phyloP scores from a whole-genome alignment of 2,797 vertebrate species.

The Micromesistius poutassou region DNA sequence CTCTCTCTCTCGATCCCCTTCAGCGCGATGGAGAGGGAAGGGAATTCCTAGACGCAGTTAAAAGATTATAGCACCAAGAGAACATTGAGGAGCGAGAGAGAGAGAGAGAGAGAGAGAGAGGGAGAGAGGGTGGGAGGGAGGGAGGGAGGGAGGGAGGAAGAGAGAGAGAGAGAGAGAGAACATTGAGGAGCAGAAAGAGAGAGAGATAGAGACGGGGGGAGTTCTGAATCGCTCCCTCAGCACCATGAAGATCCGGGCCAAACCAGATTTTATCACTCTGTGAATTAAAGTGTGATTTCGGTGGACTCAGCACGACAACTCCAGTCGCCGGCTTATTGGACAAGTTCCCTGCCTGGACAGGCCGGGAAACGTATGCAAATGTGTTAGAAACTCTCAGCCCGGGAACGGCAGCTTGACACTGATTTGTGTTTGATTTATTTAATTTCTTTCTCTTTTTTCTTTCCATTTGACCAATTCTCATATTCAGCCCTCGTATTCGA shows the following conservation, averaged over 20 bases:
- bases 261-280: constrained; percentile 70
- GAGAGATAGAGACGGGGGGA: background rate
- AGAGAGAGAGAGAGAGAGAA: background rate
- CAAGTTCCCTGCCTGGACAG: constrained; percentile 59
- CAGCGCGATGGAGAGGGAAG: constrained; percentile 28
- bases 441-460: constrained; percentile 61
- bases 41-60: constrained; percentile 56
- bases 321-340: constrained; percentile 40
- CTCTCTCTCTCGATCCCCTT: constrained; percentile 45
- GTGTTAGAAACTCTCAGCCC: constrained; percentile 58
- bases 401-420: constrained; percentile 66
- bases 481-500: constrained; percentile 53
- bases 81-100: background rate
- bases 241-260: constrained; percentile 62
- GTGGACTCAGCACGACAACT: constrained; percentile 72
- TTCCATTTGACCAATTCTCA: constrained; percentile 33
- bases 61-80: constrained; percentile 4
- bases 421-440: constrained; percentile 64
- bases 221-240: constrained; percentile 55
- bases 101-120: background rate
- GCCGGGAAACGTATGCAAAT: constrained; percentile 61
- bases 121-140: no score
- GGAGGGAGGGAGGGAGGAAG: no score
- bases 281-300: constrained; percentile 74
- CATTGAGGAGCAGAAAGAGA: background rate